Percentiles rank a stretch among this genome's conserved stretches.
phyloP scores from a whole-genome alignment of 2,113 vertebrate genomes.

The Nothobranchius furzeri region DNA sequence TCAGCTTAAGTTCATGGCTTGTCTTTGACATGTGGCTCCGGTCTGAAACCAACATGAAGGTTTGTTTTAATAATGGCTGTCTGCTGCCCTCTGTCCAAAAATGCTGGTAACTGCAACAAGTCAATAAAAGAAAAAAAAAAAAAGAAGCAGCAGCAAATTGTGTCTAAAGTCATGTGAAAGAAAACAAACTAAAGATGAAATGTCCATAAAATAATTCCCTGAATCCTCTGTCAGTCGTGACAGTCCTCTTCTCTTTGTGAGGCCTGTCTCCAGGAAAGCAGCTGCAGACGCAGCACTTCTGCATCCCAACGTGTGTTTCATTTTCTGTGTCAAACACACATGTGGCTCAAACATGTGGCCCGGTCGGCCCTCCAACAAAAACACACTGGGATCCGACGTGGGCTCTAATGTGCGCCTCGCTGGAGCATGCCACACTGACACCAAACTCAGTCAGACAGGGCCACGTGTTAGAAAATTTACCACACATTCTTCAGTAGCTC shows the following conservation, averaged over 20 bases:
- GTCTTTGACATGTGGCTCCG: conserved; percentile 48
- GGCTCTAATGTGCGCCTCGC: conserved; percentile 54
- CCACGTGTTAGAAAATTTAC: conserved; percentile 63
- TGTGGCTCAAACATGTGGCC: conserved; percentile 81
- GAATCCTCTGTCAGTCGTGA: conserved; percentile 56
- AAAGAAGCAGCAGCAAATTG: conserved; percentile 44
- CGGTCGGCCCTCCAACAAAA: conserved; percentile 67
- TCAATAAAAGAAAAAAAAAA: conserved; percentile 5
- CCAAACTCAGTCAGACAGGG: conserved; percentile 58
- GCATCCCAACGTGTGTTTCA: conserved; percentile 78
- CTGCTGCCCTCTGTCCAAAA: conserved; percentile 76
- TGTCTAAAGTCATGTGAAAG: conserved; percentile 37
- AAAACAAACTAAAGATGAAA: conserved; percentile 47
- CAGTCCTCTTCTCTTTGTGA: conserved; percentile 55
- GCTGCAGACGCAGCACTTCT: conserved; percentile 79
- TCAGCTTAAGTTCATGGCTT: conserved; percentile 58
- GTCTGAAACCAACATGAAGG: conserved; percentile 22
- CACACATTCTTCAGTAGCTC: conserved; percentile 62
- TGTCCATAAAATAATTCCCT: conserved; percentile 56
- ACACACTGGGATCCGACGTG: conserved; percentile 68
- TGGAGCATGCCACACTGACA: conserved; percentile 65
- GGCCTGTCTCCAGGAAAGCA: conserved; percentile 72
- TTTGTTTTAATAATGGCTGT: conserved; percentile 48
- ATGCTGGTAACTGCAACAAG: conserved; percentile 55
- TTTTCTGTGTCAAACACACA: conserved; percentile 77